Evolutionary conservation across 2,797 vertebrate genomes (phyloP).

Genomic region (Triplophysa yarkandensis): DNA sequence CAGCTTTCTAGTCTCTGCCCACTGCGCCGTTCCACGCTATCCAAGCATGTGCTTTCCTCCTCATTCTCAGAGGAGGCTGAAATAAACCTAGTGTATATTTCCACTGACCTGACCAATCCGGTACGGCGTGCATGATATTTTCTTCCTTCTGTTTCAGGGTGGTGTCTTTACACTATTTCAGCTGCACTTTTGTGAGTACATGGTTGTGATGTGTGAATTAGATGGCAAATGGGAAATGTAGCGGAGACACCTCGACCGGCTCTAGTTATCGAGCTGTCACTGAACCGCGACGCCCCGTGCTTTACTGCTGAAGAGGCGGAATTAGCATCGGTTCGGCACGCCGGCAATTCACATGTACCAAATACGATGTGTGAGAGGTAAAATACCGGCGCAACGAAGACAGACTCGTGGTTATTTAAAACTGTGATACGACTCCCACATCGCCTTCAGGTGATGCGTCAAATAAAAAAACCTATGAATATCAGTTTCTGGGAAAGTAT

Average conservation of each 20-base stretch:
- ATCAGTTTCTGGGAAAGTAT: slow-evolving; percentile 50
- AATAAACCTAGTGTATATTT: slow-evolving; percentile 41
- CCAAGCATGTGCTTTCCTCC: slow-evolving; percentile 37
- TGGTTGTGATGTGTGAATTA: slow-evolving; percentile 79
- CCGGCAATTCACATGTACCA: slow-evolving; percentile 63
- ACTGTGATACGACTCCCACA: slow-evolving; percentile 57
- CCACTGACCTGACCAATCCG: slow-evolving; percentile 48
- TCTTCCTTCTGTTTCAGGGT: slow-evolving; percentile 29
- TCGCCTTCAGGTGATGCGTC: slow-evolving; percentile 44
- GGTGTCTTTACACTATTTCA: slow-evolving; percentile 79
- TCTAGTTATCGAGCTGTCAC: slow-evolving; percentile 77
- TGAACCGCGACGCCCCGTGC: slow-evolving; percentile 56
- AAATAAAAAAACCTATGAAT: slow-evolving; percentile 19
- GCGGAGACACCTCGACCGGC: slow-evolving; percentile 69
- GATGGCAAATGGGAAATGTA: slow-evolving; percentile 73
- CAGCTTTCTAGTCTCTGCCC: slow-evolving; percentile 80
- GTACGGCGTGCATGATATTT: not conserved
- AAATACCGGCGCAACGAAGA: slow-evolving; percentile 47
- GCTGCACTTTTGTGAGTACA: slow-evolving; percentile 66
- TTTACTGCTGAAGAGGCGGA: slow-evolving; percentile 66
- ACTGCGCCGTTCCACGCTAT: slow-evolving; percentile 62
- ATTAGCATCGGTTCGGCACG: slow-evolving; percentile 72
- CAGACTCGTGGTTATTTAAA: slow-evolving; percentile 61
- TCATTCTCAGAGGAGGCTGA: slow-evolving; percentile 59
- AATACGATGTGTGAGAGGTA: slow-evolving; percentile 45